Evolutionary conservation across 2,797 vertebrate genomes (phyloP).

Genomic region (Sarcophilus harrisii): DNA sequence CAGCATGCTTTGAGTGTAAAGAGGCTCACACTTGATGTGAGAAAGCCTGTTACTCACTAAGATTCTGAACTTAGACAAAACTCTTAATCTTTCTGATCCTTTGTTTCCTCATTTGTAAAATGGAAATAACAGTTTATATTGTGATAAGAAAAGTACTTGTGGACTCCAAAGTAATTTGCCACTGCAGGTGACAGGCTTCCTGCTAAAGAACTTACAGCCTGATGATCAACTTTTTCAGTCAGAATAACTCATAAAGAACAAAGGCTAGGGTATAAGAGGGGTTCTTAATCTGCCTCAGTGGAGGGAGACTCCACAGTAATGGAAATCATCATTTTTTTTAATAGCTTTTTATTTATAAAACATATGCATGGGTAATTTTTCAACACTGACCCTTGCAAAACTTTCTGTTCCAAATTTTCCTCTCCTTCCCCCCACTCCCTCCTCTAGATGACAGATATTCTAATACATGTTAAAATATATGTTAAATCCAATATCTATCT

Average conservation of each 20-base stretch:
- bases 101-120: neutral
- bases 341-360: too few relatives aligned
- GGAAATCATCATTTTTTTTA: too few relatives aligned
- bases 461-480: too few relatives aligned
- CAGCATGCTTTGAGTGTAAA: neutral
- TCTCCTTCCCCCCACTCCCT: too few relatives aligned
- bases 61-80: neutral
- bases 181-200: neutral
- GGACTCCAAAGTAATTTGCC: neutral
- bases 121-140: neutral
- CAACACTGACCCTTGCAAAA: too few relatives aligned
- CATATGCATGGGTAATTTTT: too few relatives aligned
- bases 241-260: neutral
- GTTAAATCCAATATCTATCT: too few relatives aligned
- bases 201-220: neutral
- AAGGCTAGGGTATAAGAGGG: neutral
- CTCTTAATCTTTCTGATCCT: neutral
- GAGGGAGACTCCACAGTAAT: neutral
- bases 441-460: too few relatives aligned
- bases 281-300: neutral
- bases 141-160: neutral
- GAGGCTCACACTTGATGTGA: neutral
- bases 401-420: too few relatives aligned
- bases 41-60: neutral
- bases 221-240: neutral